phyloP scores from a whole-genome alignment of 2,888 invertebrate genomes.

The Tiliacea aurago region DNA sequence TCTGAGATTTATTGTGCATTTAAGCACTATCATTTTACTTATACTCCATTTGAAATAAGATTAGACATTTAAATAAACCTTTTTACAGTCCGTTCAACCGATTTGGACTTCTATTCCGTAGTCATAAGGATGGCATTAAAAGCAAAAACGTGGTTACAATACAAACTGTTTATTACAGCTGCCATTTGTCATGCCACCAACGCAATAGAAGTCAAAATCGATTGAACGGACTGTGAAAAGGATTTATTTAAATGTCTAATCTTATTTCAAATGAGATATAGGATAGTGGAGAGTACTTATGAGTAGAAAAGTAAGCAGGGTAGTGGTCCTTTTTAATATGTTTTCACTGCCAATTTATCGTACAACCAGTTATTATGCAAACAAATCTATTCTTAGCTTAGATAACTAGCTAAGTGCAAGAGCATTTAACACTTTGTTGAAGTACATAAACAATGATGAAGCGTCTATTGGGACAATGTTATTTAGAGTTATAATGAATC shows the following conservation, averaged over 20 bases:
- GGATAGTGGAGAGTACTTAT: neutral
- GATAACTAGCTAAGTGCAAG: conserved; percentile 26
- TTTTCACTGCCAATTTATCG: conserved; percentile 19
- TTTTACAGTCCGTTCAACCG: too few species aligned
- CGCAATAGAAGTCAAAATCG: too few species aligned
- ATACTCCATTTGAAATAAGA: too few species aligned
- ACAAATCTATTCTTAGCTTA: conserved; percentile 42
- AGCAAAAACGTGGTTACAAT: too few species aligned
- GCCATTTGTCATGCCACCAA: too few species aligned
- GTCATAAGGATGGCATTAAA: too few species aligned
- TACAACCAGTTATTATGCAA: conserved; percentile 33
- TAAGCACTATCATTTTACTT: neutral
- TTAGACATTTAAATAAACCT: too few species aligned
- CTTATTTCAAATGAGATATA: too few species aligned
- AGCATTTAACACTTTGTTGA: conserved; percentile 26
- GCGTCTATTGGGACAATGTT: neutral
- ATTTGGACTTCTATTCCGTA: too few species aligned
- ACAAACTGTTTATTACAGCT: too few species aligned
- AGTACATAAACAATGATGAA: conserved; percentile 44
- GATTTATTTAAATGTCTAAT: too few species aligned
- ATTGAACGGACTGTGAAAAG: too few species aligned
- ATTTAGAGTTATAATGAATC: conserved; percentile 6
- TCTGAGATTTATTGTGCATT: neutral
- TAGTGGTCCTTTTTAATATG: conserved; percentile 26
- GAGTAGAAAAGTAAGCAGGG: conserved; percentile 11